Conservation (phyloP, 2,888 invertebrate species). For the Colostygia pectinataria region DNA sequence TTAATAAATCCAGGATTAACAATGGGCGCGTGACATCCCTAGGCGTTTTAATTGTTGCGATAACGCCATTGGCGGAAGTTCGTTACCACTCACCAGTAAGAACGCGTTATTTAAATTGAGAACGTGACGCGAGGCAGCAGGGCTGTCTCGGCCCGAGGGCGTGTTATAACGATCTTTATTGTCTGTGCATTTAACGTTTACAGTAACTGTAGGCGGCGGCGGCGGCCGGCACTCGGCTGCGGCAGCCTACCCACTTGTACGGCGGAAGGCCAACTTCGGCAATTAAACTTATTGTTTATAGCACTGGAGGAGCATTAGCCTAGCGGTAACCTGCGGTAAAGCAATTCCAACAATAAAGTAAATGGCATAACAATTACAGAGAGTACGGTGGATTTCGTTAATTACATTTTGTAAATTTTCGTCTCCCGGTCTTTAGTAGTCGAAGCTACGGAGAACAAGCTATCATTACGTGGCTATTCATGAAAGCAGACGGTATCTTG, state of each 20-base stretch:
- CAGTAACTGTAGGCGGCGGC: slow-evolving; percentile 36
- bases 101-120: slow-evolving; percentile 56
- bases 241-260: too few relatives aligned
- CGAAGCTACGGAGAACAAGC: slow-evolving; percentile 12
- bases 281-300: slow-evolving; percentile 50
- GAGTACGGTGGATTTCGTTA: slow-evolving; percentile 15
- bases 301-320: slow-evolving; percentile 36
- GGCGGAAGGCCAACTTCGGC: slow-evolving; percentile 37
- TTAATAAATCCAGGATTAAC: slow-evolving; percentile 49
- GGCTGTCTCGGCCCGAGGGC: slow-evolving; percentile 55
- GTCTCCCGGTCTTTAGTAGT: slow-evolving; percentile 9
- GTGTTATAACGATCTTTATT: slow-evolving; percentile 67
- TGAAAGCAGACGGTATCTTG: slow-evolving; percentile 18
- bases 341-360: slow-evolving; percentile 25
- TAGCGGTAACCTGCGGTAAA: slow-evolving; percentile 25
- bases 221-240: slow-evolving; percentile 26
- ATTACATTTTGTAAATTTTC: slow-evolving; percentile 27
- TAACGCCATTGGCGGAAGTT: slow-evolving; percentile 62
- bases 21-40: slow-evolving; percentile 53
- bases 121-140: slow-evolving; percentile 47
- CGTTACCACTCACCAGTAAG: slow-evolving; percentile 62
- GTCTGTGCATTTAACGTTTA: slow-evolving; percentile 58
- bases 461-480: slow-evolving; percentile 8
- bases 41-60: slow-evolving; percentile 55
- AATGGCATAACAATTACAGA: slow-evolving; percentile 29